Base-by-base conservation (phyloP, 2,797 vertebrate species). In the Sparidentex hasta region DNA sequence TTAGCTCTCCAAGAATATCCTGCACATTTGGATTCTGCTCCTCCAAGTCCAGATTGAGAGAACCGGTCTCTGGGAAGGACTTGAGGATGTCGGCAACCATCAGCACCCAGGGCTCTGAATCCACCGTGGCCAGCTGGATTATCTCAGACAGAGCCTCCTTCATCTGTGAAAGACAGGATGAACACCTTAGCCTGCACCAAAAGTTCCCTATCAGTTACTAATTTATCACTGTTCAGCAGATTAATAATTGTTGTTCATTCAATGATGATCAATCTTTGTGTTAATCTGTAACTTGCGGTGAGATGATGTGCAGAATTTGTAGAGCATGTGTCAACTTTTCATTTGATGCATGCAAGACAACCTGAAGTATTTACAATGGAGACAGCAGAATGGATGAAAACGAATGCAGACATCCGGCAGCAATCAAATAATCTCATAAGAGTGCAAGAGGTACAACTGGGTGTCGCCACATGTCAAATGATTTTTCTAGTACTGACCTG, bases 11-110 rank as follows among this genome's bases (percentile, higher is more conserved):
- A 17, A 99, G 93, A 88, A 99, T 98, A 84, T 99, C 98, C 93
- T 99, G 98, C 70, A 99, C 98, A 50, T 99, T 99, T 74, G 98
- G 97, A 90, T 99, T 99, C 94, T 99, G 98, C 82, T 99, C 98
- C 91, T 99, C 98, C 71, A 99, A 95, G 85, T 98, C 98, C 83
- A 99, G 95, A 86, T 99, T 99, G 75, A 99, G 96, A 13, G 97
- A 98, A 46, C 98, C 98, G 0, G 98, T 97, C 90, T 99, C 98
- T 14, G 98, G 98, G 90, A 99, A 99, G 82, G 97, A 98, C 94
- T 99, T 99, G 56, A 99, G 95, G 90, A 99, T 98, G 92, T 99
- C 98, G 1, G 98, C 98, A 29, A 99, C 98, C 98, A 99, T 99
- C 88, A 99, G 95, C 82, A 99, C 98, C 98, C 98, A 99, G 68